phyloP scores from a whole-genome alignment of 2,113 vertebrate genomes.

The Columba livia region DNA sequence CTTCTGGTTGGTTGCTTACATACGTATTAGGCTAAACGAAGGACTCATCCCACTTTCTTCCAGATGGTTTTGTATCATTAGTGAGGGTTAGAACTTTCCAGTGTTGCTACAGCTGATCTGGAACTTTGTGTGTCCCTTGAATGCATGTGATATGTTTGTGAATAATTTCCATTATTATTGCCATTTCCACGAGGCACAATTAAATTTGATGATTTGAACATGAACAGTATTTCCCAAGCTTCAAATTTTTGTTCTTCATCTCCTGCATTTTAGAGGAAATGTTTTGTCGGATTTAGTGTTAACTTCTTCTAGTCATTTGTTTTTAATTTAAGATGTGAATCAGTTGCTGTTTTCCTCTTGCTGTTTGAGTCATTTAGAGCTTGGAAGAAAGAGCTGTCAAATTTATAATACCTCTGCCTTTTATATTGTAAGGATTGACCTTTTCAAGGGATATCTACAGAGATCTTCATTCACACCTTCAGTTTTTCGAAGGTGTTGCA shows the following conservation, averaged over 20 bases:
- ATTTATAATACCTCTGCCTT: background rate
- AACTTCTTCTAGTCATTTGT: fast-evolving
- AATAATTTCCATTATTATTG: background rate
- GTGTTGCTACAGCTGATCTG: background rate
- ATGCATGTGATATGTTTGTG: background rate
- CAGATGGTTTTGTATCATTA: background rate
- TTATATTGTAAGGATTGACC: background rate
- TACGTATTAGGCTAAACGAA: background rate
- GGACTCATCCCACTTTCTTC: background rate
- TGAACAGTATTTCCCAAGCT: background rate
- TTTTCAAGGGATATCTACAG: background rate
- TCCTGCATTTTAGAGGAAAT: background rate
- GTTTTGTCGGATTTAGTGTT: background rate
- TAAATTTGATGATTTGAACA: background rate
- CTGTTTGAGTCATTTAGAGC: background rate
- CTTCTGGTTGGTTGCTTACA: background rate
- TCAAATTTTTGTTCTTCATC: background rate
- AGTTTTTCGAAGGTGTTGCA: background rate
- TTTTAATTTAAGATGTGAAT: background rate
- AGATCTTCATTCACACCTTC: background rate
- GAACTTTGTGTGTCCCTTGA: background rate
- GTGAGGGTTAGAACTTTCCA: background rate
- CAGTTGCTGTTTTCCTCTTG: background rate
- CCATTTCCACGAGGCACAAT: background rate
- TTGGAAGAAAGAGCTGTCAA: background rate